A percentile compares a stretch with the other conserved stretches of the same genome.
Evolutionary conservation across 2,113 vertebrate species (phyloP).

Genomic region (Etheostoma spectabile): DNA sequence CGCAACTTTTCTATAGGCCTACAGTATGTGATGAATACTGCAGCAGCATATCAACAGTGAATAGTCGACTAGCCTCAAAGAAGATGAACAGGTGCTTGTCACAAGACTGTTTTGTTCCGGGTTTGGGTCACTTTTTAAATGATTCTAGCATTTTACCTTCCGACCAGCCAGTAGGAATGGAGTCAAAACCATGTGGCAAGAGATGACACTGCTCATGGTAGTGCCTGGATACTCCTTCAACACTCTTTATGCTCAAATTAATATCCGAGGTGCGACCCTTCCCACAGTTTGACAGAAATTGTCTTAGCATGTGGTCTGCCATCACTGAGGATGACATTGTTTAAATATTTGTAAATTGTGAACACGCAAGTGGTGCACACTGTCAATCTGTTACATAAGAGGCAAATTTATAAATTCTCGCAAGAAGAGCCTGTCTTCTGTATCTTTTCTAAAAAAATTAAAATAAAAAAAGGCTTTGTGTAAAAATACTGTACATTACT

Average conservation of each 20-base stretch:
- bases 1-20: background rate
- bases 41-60: background rate
- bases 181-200: slow-evolving; percentile 13
- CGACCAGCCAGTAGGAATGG: background rate
- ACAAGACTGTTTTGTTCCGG: background rate
- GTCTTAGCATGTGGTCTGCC: slow-evolving; percentile 66
- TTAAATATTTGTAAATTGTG: slow-evolving; percentile 65
- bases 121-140: background rate
- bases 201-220: slow-evolving; percentile 5
- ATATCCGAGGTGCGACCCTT: slow-evolving; percentile 10
- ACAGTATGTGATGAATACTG: background rate
- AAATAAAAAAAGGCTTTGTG: background rate
- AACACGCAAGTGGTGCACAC: slow-evolving; percentile 41
- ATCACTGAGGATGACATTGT: slow-evolving; percentile 58
- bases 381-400: too few relatives aligned
- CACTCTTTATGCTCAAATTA: slow-evolving; percentile 33
- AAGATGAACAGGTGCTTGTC: background rate
- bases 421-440: slow-evolving; percentile 7
- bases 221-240: slow-evolving; percentile 10
- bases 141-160: background rate
- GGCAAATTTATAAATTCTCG: slow-evolving; percentile 17
- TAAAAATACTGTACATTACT: background rate
- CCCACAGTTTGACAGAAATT: slow-evolving; percentile 29
- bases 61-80: background rate
- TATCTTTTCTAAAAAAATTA: background rate